These are phyloP conservation scores for Ctenomys sociabilis DNA, from an alignment of 2,113 vertebrate species.

Conservation along the genomic window DNA sequence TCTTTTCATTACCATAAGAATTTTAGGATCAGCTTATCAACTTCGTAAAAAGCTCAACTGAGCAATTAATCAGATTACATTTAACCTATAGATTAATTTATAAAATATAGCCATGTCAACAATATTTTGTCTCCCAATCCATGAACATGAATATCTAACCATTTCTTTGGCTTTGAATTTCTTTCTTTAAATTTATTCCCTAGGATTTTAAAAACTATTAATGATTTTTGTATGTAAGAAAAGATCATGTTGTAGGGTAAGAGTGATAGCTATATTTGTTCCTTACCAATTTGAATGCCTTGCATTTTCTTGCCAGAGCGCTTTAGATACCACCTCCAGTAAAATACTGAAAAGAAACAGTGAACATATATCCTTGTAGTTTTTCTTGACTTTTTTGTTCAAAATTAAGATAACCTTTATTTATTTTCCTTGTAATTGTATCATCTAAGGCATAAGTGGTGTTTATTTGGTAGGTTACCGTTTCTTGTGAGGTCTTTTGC, in stretches of 20 bases:
- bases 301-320: neutral
- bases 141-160: neutral
- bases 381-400: neutral
- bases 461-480: constrained; percentile 5
- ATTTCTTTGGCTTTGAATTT: too few relatives aligned
- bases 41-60: neutral
- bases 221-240: neutral
- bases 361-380: neutral
- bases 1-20: neutral
- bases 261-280: neutral
- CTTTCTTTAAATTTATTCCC: too few relatives aligned
- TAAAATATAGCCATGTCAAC: neutral
- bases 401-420: constrained; percentile 75
- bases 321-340: neutral
- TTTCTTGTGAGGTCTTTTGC: constrained; percentile 48
- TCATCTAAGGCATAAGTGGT: constrained; percentile 81
- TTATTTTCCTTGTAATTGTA: constrained; percentile 45
- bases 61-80: neutral
- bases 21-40: neutral
- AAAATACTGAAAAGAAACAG: neutral
- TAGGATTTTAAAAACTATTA: neutral
- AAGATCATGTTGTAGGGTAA: neutral
- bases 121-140: neutral
- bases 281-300: neutral
- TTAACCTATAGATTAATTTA: neutral